Evolutionary conservation across 2,888 invertebrate genomes (phyloP), one percentile per base, ranked within the genome.

Genomic region (Neoascia interrupta): DNA sequence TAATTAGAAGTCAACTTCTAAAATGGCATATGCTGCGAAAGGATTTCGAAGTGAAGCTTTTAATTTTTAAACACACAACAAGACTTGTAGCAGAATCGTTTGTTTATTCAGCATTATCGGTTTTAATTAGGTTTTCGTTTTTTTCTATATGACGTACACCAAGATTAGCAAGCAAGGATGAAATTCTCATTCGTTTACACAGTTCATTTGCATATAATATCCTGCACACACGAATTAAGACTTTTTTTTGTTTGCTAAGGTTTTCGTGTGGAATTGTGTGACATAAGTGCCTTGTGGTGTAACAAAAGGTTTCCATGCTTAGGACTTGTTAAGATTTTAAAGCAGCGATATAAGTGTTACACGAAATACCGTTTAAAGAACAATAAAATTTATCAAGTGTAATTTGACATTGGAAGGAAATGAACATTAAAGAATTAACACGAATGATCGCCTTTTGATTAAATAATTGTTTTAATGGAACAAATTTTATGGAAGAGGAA

Each of bases 321-420:
- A 51, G 16, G 18, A 37, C 23, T 75, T 75, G 69, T 69, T 63
- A 63, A 37, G 69, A 69, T 75, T 56, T 49, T 11, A 43, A 49
- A 51, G 23, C 6, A 13, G 5, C 49, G 61, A 63, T 75, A 61
- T n/a, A n/a, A 61, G 43, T 5, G 36, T 15, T 23, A 43, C 75
- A 69, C 63, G 69, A 63, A 69, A 49, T 66, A 11, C n/a, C 56
- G 63, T 75, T 75, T 69, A 69, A 68, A 56, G 19, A 56, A 36
- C 61, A 56, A 53, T 69, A 18, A 69, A 53, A 64, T 49, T 21
- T 26, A 53, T 58, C 13, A 72, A 56, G 61, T 61, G 61, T 61
- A 53, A 34, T 53, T 63, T 41, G 31, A 34, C 63, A 63, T 53
- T 53, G 31, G 19, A 34, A 58, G 43, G 63, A 34, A 41, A 41